These are phyloP conservation scores for Nothocercus nigrocapillus DNA, from an alignment of 2,113 vertebrate species.

Conservation along the genomic window DNA sequence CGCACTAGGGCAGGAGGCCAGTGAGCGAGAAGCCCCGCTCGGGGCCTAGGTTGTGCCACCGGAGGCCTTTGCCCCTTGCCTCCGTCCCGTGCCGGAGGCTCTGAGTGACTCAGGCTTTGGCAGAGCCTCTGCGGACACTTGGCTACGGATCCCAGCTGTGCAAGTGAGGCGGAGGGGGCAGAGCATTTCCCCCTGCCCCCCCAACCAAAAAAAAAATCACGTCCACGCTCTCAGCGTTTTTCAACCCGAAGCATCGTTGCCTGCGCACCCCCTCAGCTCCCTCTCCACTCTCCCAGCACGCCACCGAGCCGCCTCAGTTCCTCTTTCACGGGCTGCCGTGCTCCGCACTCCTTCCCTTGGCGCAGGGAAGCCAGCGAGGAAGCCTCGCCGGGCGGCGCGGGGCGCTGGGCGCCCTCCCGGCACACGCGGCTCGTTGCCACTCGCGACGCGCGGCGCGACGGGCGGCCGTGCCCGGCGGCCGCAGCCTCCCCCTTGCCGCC, in stretches of 20 bases:
- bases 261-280: neutral
- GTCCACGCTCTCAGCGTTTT: neutral
- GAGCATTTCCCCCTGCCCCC: neutral
- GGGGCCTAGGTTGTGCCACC: neutral
- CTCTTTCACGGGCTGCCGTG: neutral
- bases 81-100: neutral
- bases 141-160: neutral
- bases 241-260: neutral
- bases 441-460: fast-evolving
- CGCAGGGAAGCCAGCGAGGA: neutral
- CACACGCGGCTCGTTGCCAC: neutral
- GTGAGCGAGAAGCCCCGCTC: fast-evolving
- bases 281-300: neutral
- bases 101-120: neutral
- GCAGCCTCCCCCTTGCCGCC: neutral
- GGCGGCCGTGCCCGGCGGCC: neutral
- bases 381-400: neutral
- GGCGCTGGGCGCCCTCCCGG: neutral
- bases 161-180: neutral
- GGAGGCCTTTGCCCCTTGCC: neutral
- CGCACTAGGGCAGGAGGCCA: neutral
- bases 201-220: neutral
- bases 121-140: fast-evolving
- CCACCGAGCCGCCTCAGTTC: neutral
- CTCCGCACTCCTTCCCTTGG: neutral